Percentiles rank a stretch among this genome's conserved stretches.
Conservation (phyloP, 2,113 vertebrate species). For the Datnioides undecimradiatus region DNA sequence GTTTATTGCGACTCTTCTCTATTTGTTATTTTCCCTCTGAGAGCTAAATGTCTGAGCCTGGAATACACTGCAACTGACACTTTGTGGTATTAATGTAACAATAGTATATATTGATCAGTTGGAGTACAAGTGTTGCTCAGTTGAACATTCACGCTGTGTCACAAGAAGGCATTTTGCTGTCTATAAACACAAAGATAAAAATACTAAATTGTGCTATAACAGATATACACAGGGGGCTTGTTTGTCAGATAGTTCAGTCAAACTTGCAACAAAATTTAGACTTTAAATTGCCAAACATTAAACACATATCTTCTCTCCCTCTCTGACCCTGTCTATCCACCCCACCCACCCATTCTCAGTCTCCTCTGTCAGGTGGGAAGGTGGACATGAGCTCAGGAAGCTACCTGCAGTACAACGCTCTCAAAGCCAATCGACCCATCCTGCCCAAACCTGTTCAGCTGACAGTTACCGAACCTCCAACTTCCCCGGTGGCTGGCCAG, state of each 20-base stretch:
- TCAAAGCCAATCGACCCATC: conserved; percentile 86
- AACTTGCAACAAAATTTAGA: not conserved
- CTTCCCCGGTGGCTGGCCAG: conserved; percentile 73
- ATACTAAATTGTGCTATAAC: not conserved
- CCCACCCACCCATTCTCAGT: conserved; percentile 54
- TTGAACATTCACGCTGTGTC: not conserved
- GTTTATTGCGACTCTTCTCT: not conserved
- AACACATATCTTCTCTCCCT: not conserved
- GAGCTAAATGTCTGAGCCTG: not conserved
- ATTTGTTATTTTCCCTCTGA: not conserved
- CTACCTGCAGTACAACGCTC: conserved; percentile 86
- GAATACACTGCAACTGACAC: not conserved
- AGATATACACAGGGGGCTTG: not conserved
- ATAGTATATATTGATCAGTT: not conserved
- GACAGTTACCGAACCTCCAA: conserved; percentile 70
- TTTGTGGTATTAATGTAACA: not conserved
- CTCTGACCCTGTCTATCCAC: not conserved
- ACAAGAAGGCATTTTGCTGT: not conserved
- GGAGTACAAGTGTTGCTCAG: not conserved
- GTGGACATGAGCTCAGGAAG: conserved; percentile 83
- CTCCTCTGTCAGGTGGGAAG: conserved; percentile 77
- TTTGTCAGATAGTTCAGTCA: not conserved
- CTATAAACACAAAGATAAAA: not conserved
- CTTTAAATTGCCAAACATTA: not conserved
- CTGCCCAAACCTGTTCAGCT: conserved; percentile 86